Percentiles rank a stretch among this genome's conserved stretches.
These are phyloP conservation scores for Calvadosia cruxmelitensis DNA, from an alignment of 30 jellyfish, hydroid and myxozoan genomes.

Conservation along the genomic window DNA sequence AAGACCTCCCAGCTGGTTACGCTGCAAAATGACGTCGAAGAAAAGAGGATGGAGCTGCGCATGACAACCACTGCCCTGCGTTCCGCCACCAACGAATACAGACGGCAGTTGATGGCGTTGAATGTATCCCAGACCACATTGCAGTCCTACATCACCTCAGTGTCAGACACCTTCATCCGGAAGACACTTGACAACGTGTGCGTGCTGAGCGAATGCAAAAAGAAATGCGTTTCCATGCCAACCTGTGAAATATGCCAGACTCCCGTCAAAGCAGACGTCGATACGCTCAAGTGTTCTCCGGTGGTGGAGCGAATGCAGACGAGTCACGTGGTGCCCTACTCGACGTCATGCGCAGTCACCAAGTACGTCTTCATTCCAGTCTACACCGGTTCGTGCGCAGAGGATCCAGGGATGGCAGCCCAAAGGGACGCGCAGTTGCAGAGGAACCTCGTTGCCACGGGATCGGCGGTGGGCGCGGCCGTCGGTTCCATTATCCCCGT, in stretches of 20 bases:
- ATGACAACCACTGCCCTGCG: background rate
- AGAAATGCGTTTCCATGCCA: slow-evolving; percentile 10
- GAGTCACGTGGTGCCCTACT: background rate
- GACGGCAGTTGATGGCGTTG: background rate
- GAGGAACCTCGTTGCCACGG: slow-evolving; percentile 7
- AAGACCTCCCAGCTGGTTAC: background rate
- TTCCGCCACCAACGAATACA: background rate
- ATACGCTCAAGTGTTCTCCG: slow-evolving; percentile 8
- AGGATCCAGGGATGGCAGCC: slow-evolving; percentile 21
- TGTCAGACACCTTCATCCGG: slow-evolving; percentile 1
- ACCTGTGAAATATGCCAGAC: slow-evolving; percentile 12
- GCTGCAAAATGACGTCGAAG: background rate
- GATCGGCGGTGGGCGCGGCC: slow-evolving; percentile 6
- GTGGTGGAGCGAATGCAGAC: background rate
- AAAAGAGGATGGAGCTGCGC: background rate
- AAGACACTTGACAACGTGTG: slow-evolving; percentile 2
- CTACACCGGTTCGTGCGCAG: slow-evolving; percentile 18
- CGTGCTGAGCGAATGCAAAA: slow-evolving; percentile 1
- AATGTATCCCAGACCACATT: slow-evolving; percentile 5
- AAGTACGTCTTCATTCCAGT: slow-evolving; percentile 17
- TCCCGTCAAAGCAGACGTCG: slow-evolving; percentile 6
- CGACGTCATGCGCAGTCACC: slow-evolving; percentile 3
- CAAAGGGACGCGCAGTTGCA: slow-evolving; percentile 1
- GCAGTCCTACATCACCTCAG: background rate
- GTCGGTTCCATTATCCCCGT: slow-evolving; percentile 4